These are phyloP conservation scores for Wasmannia auropunctata DNA, from an alignment of 1,140 invertebrate species.

Conservation along the genomic window DNA sequence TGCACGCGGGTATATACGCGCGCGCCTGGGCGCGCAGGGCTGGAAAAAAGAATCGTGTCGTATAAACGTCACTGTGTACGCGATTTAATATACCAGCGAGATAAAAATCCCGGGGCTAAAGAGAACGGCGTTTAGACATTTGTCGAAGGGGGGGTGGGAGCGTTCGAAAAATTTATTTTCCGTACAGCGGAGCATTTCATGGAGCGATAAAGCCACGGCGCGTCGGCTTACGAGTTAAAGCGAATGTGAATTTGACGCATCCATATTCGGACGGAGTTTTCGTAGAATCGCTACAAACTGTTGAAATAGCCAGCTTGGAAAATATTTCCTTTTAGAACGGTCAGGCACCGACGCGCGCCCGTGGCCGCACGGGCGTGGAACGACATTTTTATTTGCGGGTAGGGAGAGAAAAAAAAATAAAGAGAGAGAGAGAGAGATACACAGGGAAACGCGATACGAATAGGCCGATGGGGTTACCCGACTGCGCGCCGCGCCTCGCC, in stretches of 20 bases:
- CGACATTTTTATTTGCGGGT: slow-evolving; percentile 44
- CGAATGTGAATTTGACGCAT: slow-evolving; percentile 54
- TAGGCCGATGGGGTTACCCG: slow-evolving; percentile 34
- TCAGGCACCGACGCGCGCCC: neutral
- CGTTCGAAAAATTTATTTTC: slow-evolving; percentile 33
- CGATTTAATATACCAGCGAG: slow-evolving; percentile 31
- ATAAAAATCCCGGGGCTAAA: slow-evolving; percentile 9
- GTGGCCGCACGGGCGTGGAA: neutral
- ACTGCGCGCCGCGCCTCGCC: no score
- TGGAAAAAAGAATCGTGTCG: slow-evolving; percentile 34
- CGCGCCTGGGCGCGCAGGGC: neutral
- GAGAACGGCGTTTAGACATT: slow-evolving; percentile 45
- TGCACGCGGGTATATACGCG: no score
- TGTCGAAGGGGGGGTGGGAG: slow-evolving; percentile 35
- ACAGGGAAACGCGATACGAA: slow-evolving; percentile 19
- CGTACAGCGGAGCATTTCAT: slow-evolving; percentile 14
- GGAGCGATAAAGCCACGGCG: slow-evolving; percentile 46
- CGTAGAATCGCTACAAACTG: slow-evolving; percentile 54
- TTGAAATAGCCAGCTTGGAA: slow-evolving; percentile 48
- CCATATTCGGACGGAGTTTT: slow-evolving; percentile 49
- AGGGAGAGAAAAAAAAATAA: slow-evolving; percentile 14
- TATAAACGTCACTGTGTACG: neutral
- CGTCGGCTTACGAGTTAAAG: slow-evolving; percentile 46
- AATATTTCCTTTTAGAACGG: slow-evolving; percentile 51
- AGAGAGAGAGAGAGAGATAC: no score